Base-by-base conservation (phyloP, 2,113 vertebrate species). In the Athene cunicularia region DNA sequence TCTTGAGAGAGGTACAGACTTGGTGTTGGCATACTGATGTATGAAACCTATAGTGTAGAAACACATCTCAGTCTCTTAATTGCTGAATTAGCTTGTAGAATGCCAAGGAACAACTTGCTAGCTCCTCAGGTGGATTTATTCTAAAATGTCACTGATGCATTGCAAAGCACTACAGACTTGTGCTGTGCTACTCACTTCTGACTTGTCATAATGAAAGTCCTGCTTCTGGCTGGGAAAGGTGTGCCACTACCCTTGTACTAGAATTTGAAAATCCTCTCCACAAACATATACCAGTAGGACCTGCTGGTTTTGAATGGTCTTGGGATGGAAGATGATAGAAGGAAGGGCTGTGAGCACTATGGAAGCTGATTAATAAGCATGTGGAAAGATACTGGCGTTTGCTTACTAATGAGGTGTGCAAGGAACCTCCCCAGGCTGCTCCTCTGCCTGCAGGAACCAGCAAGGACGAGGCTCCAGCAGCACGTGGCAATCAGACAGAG, bases 381-480 rank as follows among this genome's bases (percentile, higher is more conserved):
- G 64, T 83, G 52, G 90, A 92, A 28, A 50, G 81, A 33, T 22
- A 20, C 5, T 79, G 47, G n/a, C 60, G 83, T 56, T 86, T 81
- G 64, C 60, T 73, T 88, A 77, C 35, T 83, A 26, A 59, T 4
- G 12, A 64, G n/a, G 49, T 52, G 39, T 2, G 1, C 60, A 33
- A 64, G 72, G 82, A 90, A 49, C 80, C 88, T 97, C 86, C 83
- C 80, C 35, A 18, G 70, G 68, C 68, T 86, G 75, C 49, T 94
- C 30, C 35, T 60, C 35, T 73, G 66, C 66, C 79, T 41, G 71
- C 82, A 35, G 80, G 73, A 91, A 4, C 16, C 3, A n/a, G 11
- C 30, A 43, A 35, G 68, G 81, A 30, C 41, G 71, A 35, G 26
- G 32, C 43, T 85, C 18, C 1, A 6, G 56, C 80, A 72, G 43